These are phyloP conservation scores for Gouania willdenowi DNA, from an alignment of 2,797 vertebrate genomes.

Conservation along the genomic window DNA sequence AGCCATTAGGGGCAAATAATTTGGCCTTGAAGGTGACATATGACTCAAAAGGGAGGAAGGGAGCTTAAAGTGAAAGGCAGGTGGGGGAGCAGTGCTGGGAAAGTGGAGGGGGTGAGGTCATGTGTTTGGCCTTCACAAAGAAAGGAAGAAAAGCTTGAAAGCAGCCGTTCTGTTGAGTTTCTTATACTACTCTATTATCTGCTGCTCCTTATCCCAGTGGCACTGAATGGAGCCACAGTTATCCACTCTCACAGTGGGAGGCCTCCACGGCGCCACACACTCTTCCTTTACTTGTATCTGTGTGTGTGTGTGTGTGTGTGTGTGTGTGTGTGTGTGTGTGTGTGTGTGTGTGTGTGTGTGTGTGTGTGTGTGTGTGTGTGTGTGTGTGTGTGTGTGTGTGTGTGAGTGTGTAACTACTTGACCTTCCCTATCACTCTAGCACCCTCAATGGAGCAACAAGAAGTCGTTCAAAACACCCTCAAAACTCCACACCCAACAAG, in stretches of 20 bases:
- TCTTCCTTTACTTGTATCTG: constrained; percentile 28
- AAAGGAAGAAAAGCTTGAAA: constrained; percentile 3
- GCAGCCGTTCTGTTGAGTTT: constrained; percentile 1
- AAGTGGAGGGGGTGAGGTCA: constrained; percentile 16
- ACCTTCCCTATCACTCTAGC: constrained; percentile 29
- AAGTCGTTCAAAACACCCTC: constrained; percentile 29
- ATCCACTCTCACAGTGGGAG: constrained; percentile 35
- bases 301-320: constrained; percentile 15
- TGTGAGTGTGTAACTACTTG: constrained; percentile 21
- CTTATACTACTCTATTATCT: constrained; percentile 20
- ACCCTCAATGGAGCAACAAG: constrained; percentile 23
- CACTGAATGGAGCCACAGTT: constrained; percentile 29
- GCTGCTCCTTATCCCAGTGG: constrained; percentile 30
- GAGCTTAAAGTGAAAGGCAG: constrained; percentile 20
- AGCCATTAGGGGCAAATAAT: not conserved
- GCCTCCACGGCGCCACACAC: constrained; percentile 35
- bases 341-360: constrained; percentile 13
- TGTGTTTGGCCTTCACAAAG: constrained; percentile 25
- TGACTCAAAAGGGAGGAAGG: constrained; percentile 14
- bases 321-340: constrained; percentile 24
- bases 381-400: constrained; percentile 16
- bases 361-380: constrained; percentile 28
- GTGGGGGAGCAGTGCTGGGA: not conserved
- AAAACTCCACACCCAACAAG: constrained; percentile 1
- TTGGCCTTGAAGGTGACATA: not conserved